Evolutionary conservation across 2,113 vertebrate genomes (phyloP).

Genomic region (Silurus meridionalis): DNA sequence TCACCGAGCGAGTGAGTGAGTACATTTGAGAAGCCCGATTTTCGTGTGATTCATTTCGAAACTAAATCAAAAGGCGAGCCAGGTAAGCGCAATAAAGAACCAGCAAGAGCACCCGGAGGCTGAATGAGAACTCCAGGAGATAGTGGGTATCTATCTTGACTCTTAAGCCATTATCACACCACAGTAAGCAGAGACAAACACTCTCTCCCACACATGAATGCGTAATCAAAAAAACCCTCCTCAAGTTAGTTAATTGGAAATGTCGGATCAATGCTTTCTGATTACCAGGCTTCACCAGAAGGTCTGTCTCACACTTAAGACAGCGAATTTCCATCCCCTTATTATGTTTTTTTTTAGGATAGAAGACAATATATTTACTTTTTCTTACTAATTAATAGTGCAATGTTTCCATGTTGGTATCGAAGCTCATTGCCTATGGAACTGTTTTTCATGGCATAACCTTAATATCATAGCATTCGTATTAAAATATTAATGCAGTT

Average conservation of each 20-base stretch:
- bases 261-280: conserved; percentile 55
- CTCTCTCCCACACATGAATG: conserved; percentile 48
- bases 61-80: conserved; percentile 34
- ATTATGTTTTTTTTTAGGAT: not conserved
- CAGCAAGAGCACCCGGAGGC: conserved; percentile 19
- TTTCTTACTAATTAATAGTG: not conserved
- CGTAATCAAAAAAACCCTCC: conserved; percentile 36
- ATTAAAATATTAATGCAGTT: not conserved
- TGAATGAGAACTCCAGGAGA: conserved; percentile 17
- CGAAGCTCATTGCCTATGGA: not conserved
- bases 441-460: conserved; percentile 1
- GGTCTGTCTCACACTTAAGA: conserved; percentile 52
- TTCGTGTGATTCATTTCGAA: conserved; percentile 29
- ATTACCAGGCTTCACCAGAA: conserved; percentile 55
- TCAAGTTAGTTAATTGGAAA: conserved; percentile 57
- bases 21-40: conserved; percentile 24
- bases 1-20: not conserved
- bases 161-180: conserved; percentile 56
- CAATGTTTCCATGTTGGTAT: not conserved
- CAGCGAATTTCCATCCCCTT: conserved; percentile 4
- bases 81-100: conserved; percentile 16
- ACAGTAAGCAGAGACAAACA: conserved; percentile 55
- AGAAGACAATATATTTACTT: not conserved
- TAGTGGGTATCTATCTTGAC: conserved; percentile 41
- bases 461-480: not conserved